phyloP scores from a whole-genome alignment of 2,797 vertebrate species.

The Cheirogaleus major region DNA sequence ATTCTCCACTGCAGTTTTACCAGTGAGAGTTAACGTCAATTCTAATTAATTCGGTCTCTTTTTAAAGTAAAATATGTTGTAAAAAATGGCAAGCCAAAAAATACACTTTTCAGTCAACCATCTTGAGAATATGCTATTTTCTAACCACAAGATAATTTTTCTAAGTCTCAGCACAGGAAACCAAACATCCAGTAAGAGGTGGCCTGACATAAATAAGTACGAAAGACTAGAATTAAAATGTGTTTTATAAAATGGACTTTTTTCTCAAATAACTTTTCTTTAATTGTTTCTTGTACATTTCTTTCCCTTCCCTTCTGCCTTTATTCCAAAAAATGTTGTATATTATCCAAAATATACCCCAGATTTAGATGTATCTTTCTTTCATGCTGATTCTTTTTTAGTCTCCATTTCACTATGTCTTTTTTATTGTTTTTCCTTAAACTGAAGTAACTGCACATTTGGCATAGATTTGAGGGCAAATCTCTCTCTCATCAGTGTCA shows the following conservation, averaged over 20 bases:
- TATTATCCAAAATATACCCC: not conserved
- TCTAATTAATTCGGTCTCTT: constrained; percentile 47
- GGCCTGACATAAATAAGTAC: constrained; percentile 49
- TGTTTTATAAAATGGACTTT: constrained; percentile 9
- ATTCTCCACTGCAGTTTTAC: constrained; percentile 21
- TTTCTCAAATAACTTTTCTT: constrained; percentile 20
- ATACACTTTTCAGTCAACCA: constrained; percentile 42
- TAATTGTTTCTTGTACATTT: constrained; percentile 10
- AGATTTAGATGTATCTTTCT: not conserved
- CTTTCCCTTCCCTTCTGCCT: not conserved
- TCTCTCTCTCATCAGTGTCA: not conserved
- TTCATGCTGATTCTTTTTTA: not conserved
- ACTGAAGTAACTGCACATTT: not conserved
- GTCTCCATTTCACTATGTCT: not conserved
- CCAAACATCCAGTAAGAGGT: constrained; percentile 40
- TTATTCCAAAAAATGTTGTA: not conserved
- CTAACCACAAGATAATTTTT: constrained; percentile 64
- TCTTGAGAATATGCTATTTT: constrained; percentile 65
- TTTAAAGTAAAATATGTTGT: constrained; percentile 62
- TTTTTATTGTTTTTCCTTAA: constrained; percentile 42
- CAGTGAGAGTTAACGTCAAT: constrained; percentile 36
- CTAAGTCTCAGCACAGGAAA: constrained; percentile 53
- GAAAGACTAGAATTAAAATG: constrained; percentile 46
- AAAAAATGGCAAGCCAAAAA: constrained; percentile 58
- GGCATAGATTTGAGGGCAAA: not conserved